Evolutionary conservation across 2,797 vertebrate genomes (phyloP).

Genomic region (Amphiprion clarkii): DNA sequence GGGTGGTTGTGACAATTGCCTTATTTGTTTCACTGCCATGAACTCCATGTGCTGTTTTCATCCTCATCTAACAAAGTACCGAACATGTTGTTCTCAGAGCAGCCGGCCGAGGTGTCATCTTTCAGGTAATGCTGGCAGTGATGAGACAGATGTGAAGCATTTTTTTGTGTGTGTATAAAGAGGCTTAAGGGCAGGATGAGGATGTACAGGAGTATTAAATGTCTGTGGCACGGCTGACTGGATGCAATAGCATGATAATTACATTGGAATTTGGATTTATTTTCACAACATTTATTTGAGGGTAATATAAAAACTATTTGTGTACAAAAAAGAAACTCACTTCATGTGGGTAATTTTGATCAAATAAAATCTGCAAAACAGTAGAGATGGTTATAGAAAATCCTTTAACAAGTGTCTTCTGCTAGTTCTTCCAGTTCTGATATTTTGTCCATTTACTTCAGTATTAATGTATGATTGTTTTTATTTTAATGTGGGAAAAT

Average conservation of each 20-base stretch:
- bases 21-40: conserved; percentile 24
- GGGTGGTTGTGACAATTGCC: conserved; percentile 40
- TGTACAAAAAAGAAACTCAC: background rate
- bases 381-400: background rate
- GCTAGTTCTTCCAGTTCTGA: too few species aligned
- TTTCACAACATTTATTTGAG: too few species aligned
- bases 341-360: background rate
- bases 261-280: background rate
- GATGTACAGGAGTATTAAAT: background rate
- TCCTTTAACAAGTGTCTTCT: background rate
- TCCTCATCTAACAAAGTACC: conserved; percentile 24
- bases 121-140: conserved; percentile 25
- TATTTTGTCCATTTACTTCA: too few species aligned
- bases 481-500: too few species aligned
- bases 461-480: too few species aligned
- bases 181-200: background rate
- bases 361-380: background rate
- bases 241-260: too few species aligned
- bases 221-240: background rate
- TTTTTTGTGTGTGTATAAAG: background rate
- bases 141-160: background rate
- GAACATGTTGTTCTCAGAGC: conserved; percentile 15
- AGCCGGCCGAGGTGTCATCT: conserved; percentile 6
- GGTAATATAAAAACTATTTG: too few species aligned
- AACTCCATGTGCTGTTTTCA: conserved; percentile 35